Base-by-base conservation (phyloP, 2,113 vertebrate genomes). In the Notothenia coriiceps region DNA sequence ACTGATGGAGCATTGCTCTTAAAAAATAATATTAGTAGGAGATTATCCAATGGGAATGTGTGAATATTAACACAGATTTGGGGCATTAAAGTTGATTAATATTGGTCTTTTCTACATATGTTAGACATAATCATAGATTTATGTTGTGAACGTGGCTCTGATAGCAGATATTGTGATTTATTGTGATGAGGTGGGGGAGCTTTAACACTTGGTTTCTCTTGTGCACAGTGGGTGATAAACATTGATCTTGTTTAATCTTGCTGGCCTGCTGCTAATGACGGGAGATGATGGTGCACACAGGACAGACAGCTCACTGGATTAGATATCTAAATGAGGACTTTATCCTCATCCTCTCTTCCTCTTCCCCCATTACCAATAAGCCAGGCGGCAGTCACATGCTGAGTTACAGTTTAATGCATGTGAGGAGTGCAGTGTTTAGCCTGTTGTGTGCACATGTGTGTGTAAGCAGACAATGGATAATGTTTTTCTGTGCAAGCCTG, bases 221-320 rank as follows among this genome's bases (percentile, higher is more conserved):
- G 20, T 55, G 20, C 83, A 57, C 84, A 73, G 82, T 66, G 88
- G 85, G 89, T 86, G 89, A 89, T 88, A 86, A 90, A 88, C 90
- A 88, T 88, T 92, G 92, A 93, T 92, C 91, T 91, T 82, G 77
- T 86, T 93, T 94, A 93, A 94, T 94, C 91, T 94, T 85, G 82
- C 91, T 47, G 91, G 81, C 86, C 86, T 84, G 80, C 88, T 86
- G 88, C 86, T 93, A 93, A 93, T 94, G 89, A 92, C 59, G 57
- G 86, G 90, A 90, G 91, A 94, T 91, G 93, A 93, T 91, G 91
- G 82, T 90, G 79, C 78, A 75, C 85, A 79, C 80, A 84, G 91
- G 79, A 88, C 89, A 90, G 87, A 84, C 87, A 82, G 90, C 83
- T 91, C 86, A 61, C 83, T 74, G 91, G 93, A 94, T 93, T 94